Conservation (phyloP, 2,797 vertebrate genomes). For the Chrosomus eos region DNA sequence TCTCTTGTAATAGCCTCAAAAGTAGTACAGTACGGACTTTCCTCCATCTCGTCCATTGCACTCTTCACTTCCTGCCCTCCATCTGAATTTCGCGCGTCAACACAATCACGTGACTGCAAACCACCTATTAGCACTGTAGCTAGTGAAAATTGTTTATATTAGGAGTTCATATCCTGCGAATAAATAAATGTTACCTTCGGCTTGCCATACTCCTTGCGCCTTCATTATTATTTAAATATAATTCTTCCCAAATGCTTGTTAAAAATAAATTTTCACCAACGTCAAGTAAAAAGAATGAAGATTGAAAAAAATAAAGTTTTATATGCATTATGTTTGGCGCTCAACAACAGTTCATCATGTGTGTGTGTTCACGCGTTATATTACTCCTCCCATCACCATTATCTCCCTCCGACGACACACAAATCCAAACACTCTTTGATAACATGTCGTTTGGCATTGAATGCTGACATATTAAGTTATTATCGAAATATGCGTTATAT, state of each 20-base stretch:
- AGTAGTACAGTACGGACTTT: too few relatives aligned
- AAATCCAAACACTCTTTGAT: neutral
- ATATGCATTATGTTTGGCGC: neutral
- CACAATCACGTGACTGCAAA: too few relatives aligned
- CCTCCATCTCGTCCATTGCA: too few relatives aligned
- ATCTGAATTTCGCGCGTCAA: too few relatives aligned
- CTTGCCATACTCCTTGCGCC: neutral
- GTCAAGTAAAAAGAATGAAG: neutral
- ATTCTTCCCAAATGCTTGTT: neutral
- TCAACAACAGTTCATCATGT: neutral
- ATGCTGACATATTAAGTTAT: neutral
- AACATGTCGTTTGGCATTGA: neutral
- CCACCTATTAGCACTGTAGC: too few relatives aligned
- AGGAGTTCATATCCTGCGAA: too few relatives aligned
- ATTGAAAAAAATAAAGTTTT: neutral
- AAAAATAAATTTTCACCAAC: neutral
- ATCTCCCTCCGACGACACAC: neutral
- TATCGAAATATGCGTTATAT: neutral
- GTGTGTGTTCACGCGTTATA: too few relatives aligned
- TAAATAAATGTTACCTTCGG: neutral
- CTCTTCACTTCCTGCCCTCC: too few relatives aligned
- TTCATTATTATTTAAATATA: neutral
- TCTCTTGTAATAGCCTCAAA: too few relatives aligned
- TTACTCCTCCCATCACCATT: neutral
- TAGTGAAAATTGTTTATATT: too few relatives aligned